phyloP scores from a whole-genome alignment of 1,140 invertebrate species.

The Prorops nasuta region DNA sequence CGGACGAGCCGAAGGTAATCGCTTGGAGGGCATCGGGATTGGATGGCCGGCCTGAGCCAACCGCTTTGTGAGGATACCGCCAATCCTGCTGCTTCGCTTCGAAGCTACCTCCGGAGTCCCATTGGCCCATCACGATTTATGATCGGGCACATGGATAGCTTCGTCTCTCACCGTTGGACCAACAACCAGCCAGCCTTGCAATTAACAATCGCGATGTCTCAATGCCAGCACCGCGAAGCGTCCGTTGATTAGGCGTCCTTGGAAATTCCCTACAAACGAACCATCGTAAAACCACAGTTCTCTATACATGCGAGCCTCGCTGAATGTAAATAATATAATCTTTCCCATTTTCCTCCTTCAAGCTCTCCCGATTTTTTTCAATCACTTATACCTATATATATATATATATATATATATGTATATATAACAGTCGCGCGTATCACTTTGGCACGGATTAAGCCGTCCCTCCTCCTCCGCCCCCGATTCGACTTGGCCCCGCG shows the following conservation, averaged over 20 bases:
- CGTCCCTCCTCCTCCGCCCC: constrained; percentile 3
- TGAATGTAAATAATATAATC: no score
- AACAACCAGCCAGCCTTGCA: constrained; percentile 14
- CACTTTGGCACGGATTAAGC: constrained; percentile 16
- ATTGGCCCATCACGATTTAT: constrained; percentile 47
- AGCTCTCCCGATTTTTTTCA: no score
- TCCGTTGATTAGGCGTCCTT: no score
- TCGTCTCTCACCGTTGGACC: no score
- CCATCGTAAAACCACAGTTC: no score
- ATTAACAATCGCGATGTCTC: constrained; percentile 31
- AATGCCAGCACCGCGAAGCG: no score
- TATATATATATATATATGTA: no score
- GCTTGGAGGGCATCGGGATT: constrained; percentile 42
- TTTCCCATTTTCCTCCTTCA: no score
- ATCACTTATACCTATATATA: no score
- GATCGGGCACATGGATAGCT: constrained; percentile 33
- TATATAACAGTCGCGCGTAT: constrained; percentile 15
- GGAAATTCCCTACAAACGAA: no score
- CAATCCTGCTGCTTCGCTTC: constrained; percentile 19
- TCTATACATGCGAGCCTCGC: no score
- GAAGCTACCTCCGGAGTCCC: constrained; percentile 30
- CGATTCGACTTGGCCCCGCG: no score
- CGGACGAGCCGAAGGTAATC: constrained; percentile 44
- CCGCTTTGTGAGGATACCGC: constrained; percentile 25
- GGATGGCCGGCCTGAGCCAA: constrained; percentile 25